Base-by-base conservation (phyloP, 2,797 vertebrate genomes). In the Botia kubotai region DNA sequence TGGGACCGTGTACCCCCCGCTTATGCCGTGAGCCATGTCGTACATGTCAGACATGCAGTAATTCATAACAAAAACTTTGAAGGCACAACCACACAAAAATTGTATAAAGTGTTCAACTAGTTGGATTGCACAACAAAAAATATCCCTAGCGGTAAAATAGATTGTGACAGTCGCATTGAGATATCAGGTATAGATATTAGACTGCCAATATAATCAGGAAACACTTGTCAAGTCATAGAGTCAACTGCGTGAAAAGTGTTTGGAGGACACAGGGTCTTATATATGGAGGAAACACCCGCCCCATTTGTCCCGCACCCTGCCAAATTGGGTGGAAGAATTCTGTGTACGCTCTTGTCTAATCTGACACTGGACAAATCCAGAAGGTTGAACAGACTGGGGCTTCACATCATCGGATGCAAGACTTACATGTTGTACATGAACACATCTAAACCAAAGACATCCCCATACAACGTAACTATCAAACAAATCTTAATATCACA, bases 21-120 rank as follows among this genome's bases (percentile, higher is more conserved):
- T 74, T n/a, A 92, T 82, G 0, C 88, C 14, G n/a, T 96, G 94
- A 86, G 94, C 93, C 93, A 95, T 90, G 87, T 97, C 97, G 53
- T 95, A 97, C 88, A 95, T 92, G 89, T 97, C 96, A 82, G 95
- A 92, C 90, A 96, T 86, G 90, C 95, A 97, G 92, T 94, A 97
- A 94, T 96, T 97, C 97, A 98, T 98, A 60, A 17, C 76, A n/a
- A 12, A 46, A 19, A 3, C 58, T 46, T 76, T 21, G 16, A 69
- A 79, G 43, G 55, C 72, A 83, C 57, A 52, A 76, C 0, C 19
- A 50, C 13, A 16, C 70, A 67, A 74, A 80, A 23, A 21, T 46
- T 46, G 43, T 46, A 46, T 10, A 11, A 46, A 46, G 8, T 8
- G 10, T 46, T 46, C 8, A 46, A 11, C 43, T 46, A 46, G 43